Conservation (phyloP, 2,113 vertebrate genomes). For the Entelurus aequoreus region DNA sequence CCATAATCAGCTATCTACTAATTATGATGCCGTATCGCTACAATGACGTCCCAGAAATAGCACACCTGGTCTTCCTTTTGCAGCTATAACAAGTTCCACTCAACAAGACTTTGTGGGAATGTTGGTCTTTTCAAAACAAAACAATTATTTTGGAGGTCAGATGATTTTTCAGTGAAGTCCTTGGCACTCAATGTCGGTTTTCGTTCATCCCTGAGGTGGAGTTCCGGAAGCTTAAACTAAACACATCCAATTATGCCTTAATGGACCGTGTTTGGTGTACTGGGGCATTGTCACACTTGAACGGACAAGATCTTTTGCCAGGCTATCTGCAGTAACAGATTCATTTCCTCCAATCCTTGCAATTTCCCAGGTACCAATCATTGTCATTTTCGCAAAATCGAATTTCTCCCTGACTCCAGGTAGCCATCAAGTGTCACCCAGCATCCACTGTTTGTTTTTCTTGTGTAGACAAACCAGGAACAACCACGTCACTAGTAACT, state of each 20-base stretch:
- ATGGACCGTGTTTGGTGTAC: background rate
- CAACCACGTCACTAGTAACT: too few species aligned
- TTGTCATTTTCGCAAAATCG: too few species aligned
- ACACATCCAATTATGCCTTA: too few species aligned
- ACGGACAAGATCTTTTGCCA: background rate
- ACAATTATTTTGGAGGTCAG: background rate
- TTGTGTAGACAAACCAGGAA: too few species aligned
- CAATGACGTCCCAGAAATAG: background rate
- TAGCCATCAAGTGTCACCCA: too few species aligned
- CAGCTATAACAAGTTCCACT: background rate
- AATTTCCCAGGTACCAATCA: too few species aligned
- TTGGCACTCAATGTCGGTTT: too few species aligned
- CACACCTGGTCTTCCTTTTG: background rate
- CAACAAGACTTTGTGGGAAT: background rate
- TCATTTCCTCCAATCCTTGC: background rate
- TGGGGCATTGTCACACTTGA: background rate
- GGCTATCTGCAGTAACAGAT: background rate
- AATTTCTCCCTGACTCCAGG: too few species aligned
- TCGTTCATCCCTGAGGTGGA: too few species aligned
- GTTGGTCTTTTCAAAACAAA: background rate
- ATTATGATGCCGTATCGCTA: constrained; percentile 38
- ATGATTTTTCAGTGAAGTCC: background rate
- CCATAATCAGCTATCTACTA: constrained; percentile 43
- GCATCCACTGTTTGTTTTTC: too few species aligned
- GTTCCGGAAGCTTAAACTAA: too few species aligned